Evolutionary conservation across 1,140 invertebrate genomes (phyloP).

Genomic region (Drosophila sulfurigaster): DNA sequence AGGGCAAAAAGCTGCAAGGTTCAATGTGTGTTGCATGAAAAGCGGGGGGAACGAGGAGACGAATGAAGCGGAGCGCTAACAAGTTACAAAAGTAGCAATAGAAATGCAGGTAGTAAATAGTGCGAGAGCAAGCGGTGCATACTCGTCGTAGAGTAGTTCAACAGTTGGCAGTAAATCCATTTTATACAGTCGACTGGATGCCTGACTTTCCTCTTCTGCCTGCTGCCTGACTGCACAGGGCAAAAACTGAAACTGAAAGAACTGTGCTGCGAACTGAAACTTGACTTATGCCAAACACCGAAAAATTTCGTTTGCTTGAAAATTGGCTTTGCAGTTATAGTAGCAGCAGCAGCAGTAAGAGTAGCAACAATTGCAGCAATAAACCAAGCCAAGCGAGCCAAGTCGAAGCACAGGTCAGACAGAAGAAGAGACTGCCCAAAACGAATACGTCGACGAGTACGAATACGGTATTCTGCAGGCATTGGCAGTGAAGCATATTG

Average conservation of each 20-base stretch:
- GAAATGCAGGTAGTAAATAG: slow-evolving; percentile 83
- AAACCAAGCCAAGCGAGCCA: slow-evolving; percentile 51
- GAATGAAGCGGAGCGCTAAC: slow-evolving; percentile 68
- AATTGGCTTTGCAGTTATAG: slow-evolving; percentile 54
- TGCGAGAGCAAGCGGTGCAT: slow-evolving; percentile 48
- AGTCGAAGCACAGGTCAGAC: slow-evolving; percentile 21
- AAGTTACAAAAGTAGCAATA: slow-evolving; percentile 83
- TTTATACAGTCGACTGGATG: slow-evolving; percentile 81
- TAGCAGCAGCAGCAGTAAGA: slow-evolving; percentile 42
- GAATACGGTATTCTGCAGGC: slow-evolving; percentile 48
- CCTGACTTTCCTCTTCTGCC: slow-evolving; percentile 52
- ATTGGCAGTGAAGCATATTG: slow-evolving; percentile 71
- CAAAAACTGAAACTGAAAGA: slow-evolving; percentile 19
- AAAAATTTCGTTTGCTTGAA: slow-evolving; percentile 72
- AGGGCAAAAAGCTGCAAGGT: slow-evolving; percentile 3
- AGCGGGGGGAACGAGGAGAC: slow-evolving; percentile 19
- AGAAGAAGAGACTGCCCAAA: slow-evolving; percentile 9
- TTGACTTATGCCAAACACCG: slow-evolving; percentile 79
- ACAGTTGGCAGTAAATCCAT: slow-evolving; percentile 84
- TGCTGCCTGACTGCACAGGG: slow-evolving; percentile 44
- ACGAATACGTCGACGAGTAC: not conserved
- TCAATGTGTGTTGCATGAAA: no score
- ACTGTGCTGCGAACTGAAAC: slow-evolving; percentile 49
- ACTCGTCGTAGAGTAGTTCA: slow-evolving; percentile 54
- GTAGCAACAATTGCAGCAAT: slow-evolving; percentile 54